Evolutionary conservation across 2,888 invertebrate genomes (phyloP).

Genomic region (Chironomus riparius): DNA sequence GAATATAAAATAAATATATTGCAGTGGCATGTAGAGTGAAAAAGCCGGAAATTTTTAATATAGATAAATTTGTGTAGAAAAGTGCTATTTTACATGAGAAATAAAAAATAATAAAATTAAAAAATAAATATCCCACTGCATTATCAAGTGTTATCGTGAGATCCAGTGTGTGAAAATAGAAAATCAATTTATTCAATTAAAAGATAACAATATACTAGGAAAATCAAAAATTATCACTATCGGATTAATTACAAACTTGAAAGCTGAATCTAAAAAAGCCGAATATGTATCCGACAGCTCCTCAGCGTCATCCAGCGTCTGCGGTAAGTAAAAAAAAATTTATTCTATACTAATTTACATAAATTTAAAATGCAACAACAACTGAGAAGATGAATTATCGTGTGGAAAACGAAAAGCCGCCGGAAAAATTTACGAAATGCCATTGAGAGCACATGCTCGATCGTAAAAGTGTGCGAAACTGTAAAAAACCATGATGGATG

Average conservation of each 20-base stretch:
- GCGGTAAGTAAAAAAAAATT: conserved; percentile 6
- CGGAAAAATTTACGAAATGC: conserved; percentile 10
- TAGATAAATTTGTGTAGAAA: no score
- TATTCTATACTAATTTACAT: conserved; percentile 1
- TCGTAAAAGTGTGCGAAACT: background rate
- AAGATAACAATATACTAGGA: no score
- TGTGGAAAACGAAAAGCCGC: conserved; percentile 15
- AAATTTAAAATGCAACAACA: background rate
- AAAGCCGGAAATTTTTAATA: no score
- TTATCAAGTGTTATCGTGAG: background rate
- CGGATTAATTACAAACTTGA: conserved; percentile 1
- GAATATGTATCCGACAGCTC: conserved; percentile 20
- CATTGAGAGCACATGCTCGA: background rate
- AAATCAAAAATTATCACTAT: background rate
- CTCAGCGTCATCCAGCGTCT: conserved; percentile 16
- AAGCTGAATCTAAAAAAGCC: conserved; percentile 22
- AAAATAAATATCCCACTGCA: background rate
- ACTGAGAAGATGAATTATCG: background rate
- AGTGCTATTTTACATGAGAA: no score
- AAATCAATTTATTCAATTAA: no score
- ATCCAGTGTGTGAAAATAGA: no score
- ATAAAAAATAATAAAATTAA: no score
- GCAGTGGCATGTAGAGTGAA: no score
- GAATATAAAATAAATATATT: no score
- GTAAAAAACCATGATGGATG: conserved; percentile 4